Evolutionary conservation across 2,113 vertebrate species (phyloP).

Genomic region (Pontoporia blainvillei): DNA sequence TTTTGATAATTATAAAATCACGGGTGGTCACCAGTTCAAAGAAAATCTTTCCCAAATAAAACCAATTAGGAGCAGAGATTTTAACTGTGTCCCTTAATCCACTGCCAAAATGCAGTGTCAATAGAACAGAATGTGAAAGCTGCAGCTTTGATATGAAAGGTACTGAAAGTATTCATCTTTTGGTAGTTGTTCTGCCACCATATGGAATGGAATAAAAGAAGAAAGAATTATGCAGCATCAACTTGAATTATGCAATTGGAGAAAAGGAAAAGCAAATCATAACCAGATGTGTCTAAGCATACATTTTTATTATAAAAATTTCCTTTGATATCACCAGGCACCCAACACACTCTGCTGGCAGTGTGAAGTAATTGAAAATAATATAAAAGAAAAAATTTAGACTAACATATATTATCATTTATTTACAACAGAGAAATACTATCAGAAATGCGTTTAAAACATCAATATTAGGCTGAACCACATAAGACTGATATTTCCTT

Average conservation of each 20-base stretch:
- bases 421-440: neutral
- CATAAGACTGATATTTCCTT: neutral
- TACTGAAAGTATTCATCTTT: conserved; percentile 53
- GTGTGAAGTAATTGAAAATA: conserved; percentile 32
- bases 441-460: neutral
- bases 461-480: neutral
- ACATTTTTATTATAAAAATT: conserved; percentile 23
- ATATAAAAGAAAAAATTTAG: neutral
- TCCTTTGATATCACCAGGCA: conserved; percentile 42
- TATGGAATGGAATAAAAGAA: conserved; percentile 58
- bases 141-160: conserved; percentile 51
- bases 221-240: conserved; percentile 33
- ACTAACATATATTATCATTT: neutral
- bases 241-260: conserved; percentile 38
- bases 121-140: conserved; percentile 27
- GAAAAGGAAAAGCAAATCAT: conserved; percentile 42
- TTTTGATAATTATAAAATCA: conserved; percentile 67
- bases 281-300: conserved; percentile 29
- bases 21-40: conserved; percentile 62
- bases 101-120: conserved; percentile 42
- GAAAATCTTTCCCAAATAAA: conserved; percentile 59
- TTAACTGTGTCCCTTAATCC: conserved; percentile 59
- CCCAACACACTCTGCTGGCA: conserved; percentile 59
- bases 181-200: conserved; percentile 29
- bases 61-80: conserved; percentile 60